A percentile compares a stretch with the other conserved stretches of the same genome.
Conservation (phyloP, 2,888 invertebrate genomes). For the Aspidapion aeneum region DNA sequence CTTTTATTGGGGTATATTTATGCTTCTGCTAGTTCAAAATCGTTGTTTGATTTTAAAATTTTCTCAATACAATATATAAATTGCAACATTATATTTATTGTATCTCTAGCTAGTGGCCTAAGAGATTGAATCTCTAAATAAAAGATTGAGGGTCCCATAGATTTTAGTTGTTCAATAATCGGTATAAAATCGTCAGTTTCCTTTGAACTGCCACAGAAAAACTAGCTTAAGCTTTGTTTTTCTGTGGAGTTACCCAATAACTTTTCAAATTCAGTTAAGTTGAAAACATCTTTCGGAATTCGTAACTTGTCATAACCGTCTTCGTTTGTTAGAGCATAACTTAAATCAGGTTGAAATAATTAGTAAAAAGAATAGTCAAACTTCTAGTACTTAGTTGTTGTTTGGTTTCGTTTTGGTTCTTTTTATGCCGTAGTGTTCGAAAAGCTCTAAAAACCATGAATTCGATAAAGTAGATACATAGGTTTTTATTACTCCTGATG, state of each 20-base stretch:
- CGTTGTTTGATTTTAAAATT: slow-evolving; percentile 68
- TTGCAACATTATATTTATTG: slow-evolving; percentile 65
- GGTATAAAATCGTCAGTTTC: slow-evolving; percentile 52
- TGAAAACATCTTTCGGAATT: slow-evolving; percentile 58
- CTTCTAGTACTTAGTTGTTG: slow-evolving; percentile 77
- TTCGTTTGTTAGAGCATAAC: slow-evolving; percentile 42
- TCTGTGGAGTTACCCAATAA: slow-evolving; percentile 56
- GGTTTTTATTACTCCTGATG: too few relatives aligned
- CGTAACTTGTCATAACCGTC: slow-evolving; percentile 52
- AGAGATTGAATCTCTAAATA: slow-evolving; percentile 85
- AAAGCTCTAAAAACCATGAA: slow-evolving; percentile 88
- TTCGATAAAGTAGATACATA: slow-evolving; percentile 81
- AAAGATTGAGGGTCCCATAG: slow-evolving; percentile 76
- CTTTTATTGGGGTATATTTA: too few relatives aligned
- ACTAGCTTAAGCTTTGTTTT: too few relatives aligned
- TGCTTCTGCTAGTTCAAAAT: slow-evolving; percentile 89
- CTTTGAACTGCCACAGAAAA: too few relatives aligned
- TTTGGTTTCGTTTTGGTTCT: slow-evolving; percentile 89
- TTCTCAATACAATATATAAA: slow-evolving; percentile 72
- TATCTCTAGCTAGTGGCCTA: slow-evolving; percentile 73
- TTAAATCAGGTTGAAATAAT: slow-evolving; percentile 77
- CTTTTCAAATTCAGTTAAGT: slow-evolving; percentile 67
- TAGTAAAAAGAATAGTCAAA: slow-evolving; percentile 95
- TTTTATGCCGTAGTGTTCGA: slow-evolving; percentile 56
- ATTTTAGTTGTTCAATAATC: slow-evolving; percentile 63